Percentiles rank a stretch among this genome's conserved stretches.
These are phyloP conservation scores for Bubo bubo DNA, from an alignment of 2,113 vertebrate genomes.

Conservation along the genomic window DNA sequence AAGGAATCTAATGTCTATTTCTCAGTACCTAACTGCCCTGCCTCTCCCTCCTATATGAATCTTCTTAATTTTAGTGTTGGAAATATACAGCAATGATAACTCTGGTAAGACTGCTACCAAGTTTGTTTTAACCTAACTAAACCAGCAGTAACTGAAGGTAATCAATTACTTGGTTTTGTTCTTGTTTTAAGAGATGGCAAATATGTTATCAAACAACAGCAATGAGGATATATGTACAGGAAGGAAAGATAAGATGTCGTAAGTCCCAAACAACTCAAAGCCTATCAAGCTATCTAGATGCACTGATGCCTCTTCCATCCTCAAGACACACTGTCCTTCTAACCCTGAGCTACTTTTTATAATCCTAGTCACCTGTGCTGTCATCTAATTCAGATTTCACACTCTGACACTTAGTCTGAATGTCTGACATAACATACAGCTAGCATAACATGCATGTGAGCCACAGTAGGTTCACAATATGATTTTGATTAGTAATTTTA, in stretches of 20 bases:
- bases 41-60: not conserved
- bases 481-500: not conserved
- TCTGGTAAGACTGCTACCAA: not conserved
- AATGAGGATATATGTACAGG: accelerated
- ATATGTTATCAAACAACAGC: not conserved
- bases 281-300: not conserved
- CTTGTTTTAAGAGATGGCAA: not conserved
- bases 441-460: accelerated
- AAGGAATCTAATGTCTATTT: slow-evolving; percentile 31
- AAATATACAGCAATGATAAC: not conserved
- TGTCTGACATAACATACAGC: not conserved
- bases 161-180: not conserved
- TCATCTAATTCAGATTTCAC: not conserved
- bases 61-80: not conserved
- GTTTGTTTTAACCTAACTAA: not conserved
- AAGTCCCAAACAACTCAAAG: not conserved
- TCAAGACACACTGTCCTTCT: not conserved
- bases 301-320: not conserved
- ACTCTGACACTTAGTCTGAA: not conserved
- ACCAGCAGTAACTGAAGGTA: not conserved
- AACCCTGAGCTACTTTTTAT: not conserved
- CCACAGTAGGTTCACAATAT: not conserved
- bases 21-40: not conserved
- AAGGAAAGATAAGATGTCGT: not conserved
- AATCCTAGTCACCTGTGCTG: not conserved